Evolutionary conservation across 30 jellyfish, hydroid and myxozoan genomes (phyloP).

Genomic region (Catostylus mosaicus): DNA sequence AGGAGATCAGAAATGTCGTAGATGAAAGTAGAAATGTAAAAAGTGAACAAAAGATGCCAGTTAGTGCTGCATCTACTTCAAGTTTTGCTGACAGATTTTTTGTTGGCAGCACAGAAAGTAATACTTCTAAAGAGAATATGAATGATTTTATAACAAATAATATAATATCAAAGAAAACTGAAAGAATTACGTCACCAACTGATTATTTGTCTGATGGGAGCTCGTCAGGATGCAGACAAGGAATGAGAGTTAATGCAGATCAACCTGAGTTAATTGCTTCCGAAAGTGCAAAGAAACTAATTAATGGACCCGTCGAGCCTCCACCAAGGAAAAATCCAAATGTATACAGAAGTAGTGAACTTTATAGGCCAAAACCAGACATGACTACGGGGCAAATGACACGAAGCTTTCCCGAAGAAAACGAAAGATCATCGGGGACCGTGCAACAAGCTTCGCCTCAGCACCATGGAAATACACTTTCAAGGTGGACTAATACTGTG

Average conservation of each 20-base stretch:
- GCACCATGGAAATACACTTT: neutral
- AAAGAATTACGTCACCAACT: neutral
- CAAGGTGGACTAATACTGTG: slow-evolving; percentile 29
- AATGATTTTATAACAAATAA: slow-evolving; percentile 3
- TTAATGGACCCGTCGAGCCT: slow-evolving; percentile 10
- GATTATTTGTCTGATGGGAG: neutral
- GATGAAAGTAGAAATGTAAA: neutral
- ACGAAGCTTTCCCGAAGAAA: neutral
- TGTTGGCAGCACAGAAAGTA: neutral
- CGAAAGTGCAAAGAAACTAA: neutral
- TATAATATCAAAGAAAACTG: neutral
- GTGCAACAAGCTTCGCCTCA: neutral
- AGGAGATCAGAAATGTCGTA: neutral
- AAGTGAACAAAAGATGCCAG: neutral
- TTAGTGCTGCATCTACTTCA: neutral
- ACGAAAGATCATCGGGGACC: neutral
- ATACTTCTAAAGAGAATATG: neutral
- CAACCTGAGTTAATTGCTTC: neutral
- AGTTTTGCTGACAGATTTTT: slow-evolving; percentile 19
- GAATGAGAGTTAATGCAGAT: neutral
- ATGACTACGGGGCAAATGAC: neutral
- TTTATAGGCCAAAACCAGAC: slow-evolving; percentile 2
- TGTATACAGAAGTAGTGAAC: slow-evolving; percentile 32
- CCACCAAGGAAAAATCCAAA: slow-evolving; percentile 47
- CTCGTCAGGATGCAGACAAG: neutral